These are phyloP conservation scores for Tachypleus tridentatus DNA, from an alignment of 1,140 invertebrate species.

Conservation along the genomic window DNA sequence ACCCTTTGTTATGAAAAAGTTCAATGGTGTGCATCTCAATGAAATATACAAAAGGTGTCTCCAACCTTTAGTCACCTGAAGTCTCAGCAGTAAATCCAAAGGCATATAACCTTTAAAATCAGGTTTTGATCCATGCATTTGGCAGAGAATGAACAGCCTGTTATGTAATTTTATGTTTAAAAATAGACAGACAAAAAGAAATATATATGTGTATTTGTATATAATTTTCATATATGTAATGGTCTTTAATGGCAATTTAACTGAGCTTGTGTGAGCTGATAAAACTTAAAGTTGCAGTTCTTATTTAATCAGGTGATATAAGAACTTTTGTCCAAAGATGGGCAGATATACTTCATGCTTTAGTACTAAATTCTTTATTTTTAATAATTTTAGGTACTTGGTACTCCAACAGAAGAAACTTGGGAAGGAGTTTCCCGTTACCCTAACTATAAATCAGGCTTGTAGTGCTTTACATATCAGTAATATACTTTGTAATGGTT, in stretches of 20 bases:
- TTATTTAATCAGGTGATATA: neutral
- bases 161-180: no score
- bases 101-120: no score
- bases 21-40: no score
- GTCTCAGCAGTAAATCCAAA: no score
- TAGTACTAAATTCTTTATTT: neutral
- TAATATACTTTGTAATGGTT: neutral
- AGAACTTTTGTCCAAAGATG: no score
- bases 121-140: no score
- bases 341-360: no score
- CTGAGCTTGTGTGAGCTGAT: neutral
- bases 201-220: neutral
- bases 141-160: no score
- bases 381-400: slow-evolving; percentile 34
- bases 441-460: slow-evolving; percentile 58
- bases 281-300: neutral
- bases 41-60: no score
- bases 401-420: slow-evolving; percentile 43
- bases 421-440: slow-evolving; percentile 63
- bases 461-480: neutral
- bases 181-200: no score
- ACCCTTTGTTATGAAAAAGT: no score
- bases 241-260: neutral
- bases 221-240: neutral
- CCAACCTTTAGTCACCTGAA: no score